These are phyloP conservation scores for Hippolais icterina DNA, from an alignment of 2,113 vertebrate species.

Conservation along the genomic window DNA sequence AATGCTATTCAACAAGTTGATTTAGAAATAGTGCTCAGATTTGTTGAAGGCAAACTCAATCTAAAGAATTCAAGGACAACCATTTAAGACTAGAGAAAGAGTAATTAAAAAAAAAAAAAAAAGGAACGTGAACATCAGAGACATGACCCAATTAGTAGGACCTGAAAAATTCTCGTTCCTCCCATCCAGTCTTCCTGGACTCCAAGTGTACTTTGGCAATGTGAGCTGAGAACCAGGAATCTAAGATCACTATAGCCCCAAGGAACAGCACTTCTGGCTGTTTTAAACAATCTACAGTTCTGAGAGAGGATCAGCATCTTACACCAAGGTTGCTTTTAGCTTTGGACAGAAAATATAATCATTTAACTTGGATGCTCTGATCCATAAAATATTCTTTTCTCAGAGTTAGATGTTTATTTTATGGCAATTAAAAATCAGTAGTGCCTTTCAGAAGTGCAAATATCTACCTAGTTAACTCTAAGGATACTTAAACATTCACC, in stretches of 20 bases:
- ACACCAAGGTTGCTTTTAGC: background rate
- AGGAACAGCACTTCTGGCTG: background rate
- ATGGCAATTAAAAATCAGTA: background rate
- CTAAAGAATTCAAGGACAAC: background rate
- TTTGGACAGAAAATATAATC: background rate
- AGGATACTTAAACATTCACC: background rate
- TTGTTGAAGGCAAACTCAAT: background rate
- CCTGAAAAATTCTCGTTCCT: background rate
- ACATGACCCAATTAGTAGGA: background rate
- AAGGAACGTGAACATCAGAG: background rate
- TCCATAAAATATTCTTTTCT: background rate
- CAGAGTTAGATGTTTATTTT: background rate
- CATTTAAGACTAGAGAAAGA: background rate
- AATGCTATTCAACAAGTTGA: background rate
- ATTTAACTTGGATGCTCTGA: background rate
- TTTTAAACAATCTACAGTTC: background rate
- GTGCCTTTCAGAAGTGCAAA: background rate
- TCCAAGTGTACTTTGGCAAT: background rate
- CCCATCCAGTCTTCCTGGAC: background rate
- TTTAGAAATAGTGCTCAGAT: background rate
- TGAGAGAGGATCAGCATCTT: background rate
- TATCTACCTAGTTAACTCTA: background rate
- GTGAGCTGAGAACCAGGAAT: background rate
- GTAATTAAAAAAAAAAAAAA: background rate
- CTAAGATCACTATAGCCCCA: background rate